Evolutionary conservation across 2,888 invertebrate genomes (phyloP), one percentile per base, ranked within the genome.

Genomic region (Lycaena phlaeas): DNA sequence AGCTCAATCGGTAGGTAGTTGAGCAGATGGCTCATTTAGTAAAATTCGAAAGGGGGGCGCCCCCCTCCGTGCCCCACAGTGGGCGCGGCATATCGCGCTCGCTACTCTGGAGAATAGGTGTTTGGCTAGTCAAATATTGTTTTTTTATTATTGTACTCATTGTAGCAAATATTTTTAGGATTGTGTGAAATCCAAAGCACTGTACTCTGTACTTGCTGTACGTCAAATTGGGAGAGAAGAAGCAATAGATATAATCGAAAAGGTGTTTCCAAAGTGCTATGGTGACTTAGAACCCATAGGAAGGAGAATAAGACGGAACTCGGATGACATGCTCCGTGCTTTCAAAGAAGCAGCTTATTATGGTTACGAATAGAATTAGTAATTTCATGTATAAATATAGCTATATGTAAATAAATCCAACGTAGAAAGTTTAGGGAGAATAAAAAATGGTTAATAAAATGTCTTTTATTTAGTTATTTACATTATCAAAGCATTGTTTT

Each of bases 281-380:
- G 88, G 88, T 12, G 97, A 98, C 70, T 81, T 97, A 53, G 98
- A 98, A 64, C 98, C 98, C 0, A 88, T 97, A 36, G 97, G 97
- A 0, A 81, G 94, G 51, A 77, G 93, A 47, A 82, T 93, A 47
- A 86, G 91, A 50, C 85, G 92, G 43, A 92, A 92, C 62, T 93
- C 93, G 0, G 73, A 85, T 1, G 95, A 96, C 58, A 91, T 92
- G 86, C 69, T 87, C 2, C 88, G 88, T 63, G 94, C 94, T 0
- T 93, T 90, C 59, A 82, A 86, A 53, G 95, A 96, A 68, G 91
- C 90, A 0, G 85, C 88, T 41, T 88, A 90, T 62, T 94, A 92
- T 68, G 95, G 95, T 2, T 96, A 95, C 70, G 89, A 89, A 42
- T 50, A 45, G 38, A 44, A n/a, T 42, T 43, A 30, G 30, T 38